Conservation (phyloP, 2,888 invertebrate species). For the Andrena praecox region DNA sequence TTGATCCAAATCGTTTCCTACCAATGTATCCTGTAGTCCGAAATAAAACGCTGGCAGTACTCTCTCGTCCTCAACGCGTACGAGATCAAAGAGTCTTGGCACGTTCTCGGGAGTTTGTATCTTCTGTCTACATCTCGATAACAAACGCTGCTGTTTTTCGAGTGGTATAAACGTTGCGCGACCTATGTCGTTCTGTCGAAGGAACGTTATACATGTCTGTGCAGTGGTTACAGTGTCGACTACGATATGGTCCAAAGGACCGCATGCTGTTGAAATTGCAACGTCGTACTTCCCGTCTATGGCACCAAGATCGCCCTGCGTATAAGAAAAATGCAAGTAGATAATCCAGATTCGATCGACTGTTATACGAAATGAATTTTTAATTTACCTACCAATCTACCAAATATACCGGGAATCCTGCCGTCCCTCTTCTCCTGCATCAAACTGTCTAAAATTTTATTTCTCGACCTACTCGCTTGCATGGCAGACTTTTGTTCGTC, state of each 20-base stretch:
- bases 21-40: slow-evolving; percentile 91
- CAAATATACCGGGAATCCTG: slow-evolving; percentile 93
- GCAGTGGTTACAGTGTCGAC: slow-evolving; percentile 95
- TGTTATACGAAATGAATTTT: background rate
- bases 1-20: slow-evolving; percentile 94
- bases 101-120: slow-evolving; percentile 93
- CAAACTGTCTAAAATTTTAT: slow-evolving; percentile 90
- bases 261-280: slow-evolving; percentile 97
- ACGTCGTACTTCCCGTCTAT: slow-evolving; percentile 97
- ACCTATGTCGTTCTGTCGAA: slow-evolving; percentile 92
- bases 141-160: slow-evolving; percentile 91
- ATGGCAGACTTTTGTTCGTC: slow-evolving; percentile 91
- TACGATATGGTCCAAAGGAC: slow-evolving; percentile 95
- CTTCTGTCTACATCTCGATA: slow-evolving; percentile 82
- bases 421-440: slow-evolving; percentile 94
- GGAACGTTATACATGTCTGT: slow-evolving; percentile 92
- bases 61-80: slow-evolving; percentile 91
- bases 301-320: slow-evolving; percentile 96
- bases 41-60: slow-evolving; percentile 96
- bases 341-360: background rate
- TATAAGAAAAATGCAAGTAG: slow-evolving; percentile 7
- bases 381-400: slow-evolving; percentile 90
- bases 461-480: slow-evolving; percentile 90
- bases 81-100: slow-evolving; percentile 95
- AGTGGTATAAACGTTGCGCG: slow-evolving; percentile 95